A percentile compares a stretch with the other conserved stretches of the same genome.
phyloP scores from a whole-genome alignment of 2,797 vertebrate species.

The Furcifer pardalis region DNA sequence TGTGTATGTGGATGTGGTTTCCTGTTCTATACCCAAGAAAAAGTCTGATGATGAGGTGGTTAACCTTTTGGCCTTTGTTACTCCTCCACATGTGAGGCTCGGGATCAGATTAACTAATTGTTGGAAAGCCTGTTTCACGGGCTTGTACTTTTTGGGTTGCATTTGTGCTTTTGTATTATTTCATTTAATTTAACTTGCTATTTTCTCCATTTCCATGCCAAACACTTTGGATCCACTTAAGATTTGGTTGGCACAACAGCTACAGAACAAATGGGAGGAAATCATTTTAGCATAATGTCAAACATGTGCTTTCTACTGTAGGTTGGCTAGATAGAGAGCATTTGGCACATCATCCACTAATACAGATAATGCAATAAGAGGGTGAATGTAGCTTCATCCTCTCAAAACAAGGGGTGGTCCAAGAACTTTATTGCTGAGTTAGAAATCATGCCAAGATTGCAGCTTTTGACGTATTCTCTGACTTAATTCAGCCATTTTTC shows the following conservation, averaged over 20 bases:
- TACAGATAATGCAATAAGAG: conserved; percentile 5
- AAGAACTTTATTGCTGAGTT: background rate
- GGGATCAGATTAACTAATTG: background rate
- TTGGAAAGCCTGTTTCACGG: no score
- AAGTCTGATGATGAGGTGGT: background rate
- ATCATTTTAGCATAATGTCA: conserved; percentile 20
- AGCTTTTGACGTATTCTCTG: background rate
- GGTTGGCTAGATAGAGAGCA: conserved; percentile 7
- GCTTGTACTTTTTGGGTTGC: background rate
- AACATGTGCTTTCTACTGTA: conserved; percentile 15
- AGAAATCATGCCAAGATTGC: background rate
- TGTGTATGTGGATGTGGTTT: no score
- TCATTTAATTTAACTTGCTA: background rate
- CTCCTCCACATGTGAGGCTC: background rate
- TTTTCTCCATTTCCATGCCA: background rate
- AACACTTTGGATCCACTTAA: background rate
- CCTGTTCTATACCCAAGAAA: no score
- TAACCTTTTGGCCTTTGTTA: background rate
- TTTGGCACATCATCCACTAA: conserved; percentile 7
- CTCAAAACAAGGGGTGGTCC: background rate
- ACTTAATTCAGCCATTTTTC: background rate
- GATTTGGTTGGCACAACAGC: conserved; percentile 10
- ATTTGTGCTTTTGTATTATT: background rate
- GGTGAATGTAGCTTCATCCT: background rate
- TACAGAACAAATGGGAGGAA: background rate